Base-by-base conservation (phyloP, 1,140 invertebrate genomes). In the Cyclargus thomasi region DNA sequence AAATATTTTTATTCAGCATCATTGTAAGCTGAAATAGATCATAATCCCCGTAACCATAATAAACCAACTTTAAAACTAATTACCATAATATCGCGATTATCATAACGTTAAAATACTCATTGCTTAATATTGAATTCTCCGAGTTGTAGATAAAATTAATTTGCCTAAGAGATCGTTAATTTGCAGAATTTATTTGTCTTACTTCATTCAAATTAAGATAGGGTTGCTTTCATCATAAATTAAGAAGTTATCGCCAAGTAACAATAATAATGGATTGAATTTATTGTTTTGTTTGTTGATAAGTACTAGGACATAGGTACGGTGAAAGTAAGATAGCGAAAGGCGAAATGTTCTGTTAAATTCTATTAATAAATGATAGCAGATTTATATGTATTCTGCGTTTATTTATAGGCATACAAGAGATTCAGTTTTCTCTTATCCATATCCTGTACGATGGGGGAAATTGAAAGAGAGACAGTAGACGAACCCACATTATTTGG, bases 201-300 rank as follows among this genome's bases (percentile, higher is more conserved):
- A 20, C 55, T 59, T 59, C 55, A 59, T 59, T 59, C 18, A 59
- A 59, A 59, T 59, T 59, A 59, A 59, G 55, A 59, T 59, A 22
- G 55, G 17, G 55, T 59, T 59, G 55, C 55, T 59, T 59, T 59
- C 55, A 59, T 59, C 55, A 59, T 59, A 59, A 59, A 59, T 59
- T 59, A 59, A 59, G 18, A 59, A 59, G 55, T 59, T 59, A 59
- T 59, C 55, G 55, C 55, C 10, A 10, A 59, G 55, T 59, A 20
- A 59, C 55, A 59, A 59, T 59, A 59, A 59, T 59, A 59, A 59
- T 59, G 55, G 55, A 59, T 59, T 20, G 55, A 59, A 59, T 59
- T 59, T 59, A 59, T 59, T 59, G 55, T 59, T 59, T 59, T 59
- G 55, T 59, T 59, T 59, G 55, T 59, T 59, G 55, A 59, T 21